A percentile compares a stretch with the other conserved stretches of the same genome.
phyloP scores from a whole-genome alignment of 2,888 invertebrate species.

The Agriopis leucophaearia region DNA sequence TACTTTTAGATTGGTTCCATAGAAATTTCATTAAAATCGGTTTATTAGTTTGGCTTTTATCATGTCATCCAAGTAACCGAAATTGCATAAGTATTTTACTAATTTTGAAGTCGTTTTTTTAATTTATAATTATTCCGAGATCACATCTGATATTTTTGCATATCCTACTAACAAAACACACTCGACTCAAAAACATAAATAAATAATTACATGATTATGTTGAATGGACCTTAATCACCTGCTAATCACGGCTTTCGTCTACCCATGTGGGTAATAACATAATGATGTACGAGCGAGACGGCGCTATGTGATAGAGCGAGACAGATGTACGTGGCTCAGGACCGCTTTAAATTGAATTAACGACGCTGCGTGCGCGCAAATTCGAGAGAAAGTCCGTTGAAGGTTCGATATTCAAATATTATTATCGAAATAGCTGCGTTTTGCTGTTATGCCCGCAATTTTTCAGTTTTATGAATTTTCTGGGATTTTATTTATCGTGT shows the following conservation, averaged over 20 bases:
- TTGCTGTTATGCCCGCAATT: neutral
- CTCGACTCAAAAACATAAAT: conserved; percentile 82
- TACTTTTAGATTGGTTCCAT: too few species aligned
- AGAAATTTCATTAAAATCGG: too few species aligned
- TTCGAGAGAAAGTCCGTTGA: conserved; percentile 58
- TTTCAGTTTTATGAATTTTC: neutral
- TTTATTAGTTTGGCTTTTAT: too few species aligned
- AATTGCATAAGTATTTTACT: too few species aligned
- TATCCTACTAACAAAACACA: conserved; percentile 77
- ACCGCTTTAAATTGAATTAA: conserved; percentile 48
- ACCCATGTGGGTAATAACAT: conserved; percentile 75
- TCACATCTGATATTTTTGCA: conserved; percentile 46
- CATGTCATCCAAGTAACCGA: too few species aligned
- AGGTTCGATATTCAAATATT: conserved; percentile 38
- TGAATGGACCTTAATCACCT: conserved; percentile 83
- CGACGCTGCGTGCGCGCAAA: conserved; percentile 57
- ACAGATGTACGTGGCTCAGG: conserved; percentile 42
- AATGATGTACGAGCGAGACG: conserved; percentile 72
- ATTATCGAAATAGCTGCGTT: neutral
- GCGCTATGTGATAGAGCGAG: conserved; percentile 50
- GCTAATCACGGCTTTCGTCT: conserved; percentile 81
- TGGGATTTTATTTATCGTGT: neutral
- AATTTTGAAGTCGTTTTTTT: too few species aligned
- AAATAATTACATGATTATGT: conserved; percentile 85
- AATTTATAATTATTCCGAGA: too few species aligned